Percentiles rank a stretch among this genome's conserved stretches.
These are phyloP conservation scores for Electrona antarctica DNA, from an alignment of 2,113 vertebrate genomes.

Conservation along the genomic window DNA sequence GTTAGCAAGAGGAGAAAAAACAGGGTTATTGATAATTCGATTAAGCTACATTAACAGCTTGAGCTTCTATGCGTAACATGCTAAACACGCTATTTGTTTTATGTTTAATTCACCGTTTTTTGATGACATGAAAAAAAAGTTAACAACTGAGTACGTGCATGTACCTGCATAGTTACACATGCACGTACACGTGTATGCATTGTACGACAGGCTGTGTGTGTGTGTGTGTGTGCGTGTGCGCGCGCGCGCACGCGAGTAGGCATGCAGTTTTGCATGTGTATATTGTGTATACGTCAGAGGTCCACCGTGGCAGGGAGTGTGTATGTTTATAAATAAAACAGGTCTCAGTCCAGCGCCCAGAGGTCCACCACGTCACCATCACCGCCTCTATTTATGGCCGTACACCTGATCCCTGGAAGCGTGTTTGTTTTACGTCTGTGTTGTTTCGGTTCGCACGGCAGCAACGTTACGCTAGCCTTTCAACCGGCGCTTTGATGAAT, in stretches of 20 bases:
- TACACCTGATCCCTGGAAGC: constrained; percentile 18
- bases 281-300: not conserved
- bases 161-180: too few species aligned
- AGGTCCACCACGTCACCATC: not conserved
- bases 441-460: constrained; percentile 1
- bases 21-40: too few species aligned
- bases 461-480: not conserved
- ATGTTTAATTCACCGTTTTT: too few species aligned
- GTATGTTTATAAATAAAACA: constrained; percentile 18
- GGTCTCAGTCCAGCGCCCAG: constrained; percentile 19
- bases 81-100: too few species aligned
- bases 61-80: too few species aligned
- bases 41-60: too few species aligned
- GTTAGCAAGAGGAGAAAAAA: too few species aligned
- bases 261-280: not conserved
- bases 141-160: too few species aligned
- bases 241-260: not conserved
- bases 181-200: too few species aligned
- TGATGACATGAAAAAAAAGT: too few species aligned
- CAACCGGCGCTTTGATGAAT: not conserved
- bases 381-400: constrained; percentile 36
- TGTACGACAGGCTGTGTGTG: too few species aligned
- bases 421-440: constrained; percentile 25
- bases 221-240: not conserved
- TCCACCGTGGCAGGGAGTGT: constrained; percentile 1